A percentile compares a stretch with the other conserved stretches of the same genome.
Evolutionary conservation across 1,140 invertebrate species (phyloP).

Genomic region (Ptiloglossa arizonensis): DNA sequence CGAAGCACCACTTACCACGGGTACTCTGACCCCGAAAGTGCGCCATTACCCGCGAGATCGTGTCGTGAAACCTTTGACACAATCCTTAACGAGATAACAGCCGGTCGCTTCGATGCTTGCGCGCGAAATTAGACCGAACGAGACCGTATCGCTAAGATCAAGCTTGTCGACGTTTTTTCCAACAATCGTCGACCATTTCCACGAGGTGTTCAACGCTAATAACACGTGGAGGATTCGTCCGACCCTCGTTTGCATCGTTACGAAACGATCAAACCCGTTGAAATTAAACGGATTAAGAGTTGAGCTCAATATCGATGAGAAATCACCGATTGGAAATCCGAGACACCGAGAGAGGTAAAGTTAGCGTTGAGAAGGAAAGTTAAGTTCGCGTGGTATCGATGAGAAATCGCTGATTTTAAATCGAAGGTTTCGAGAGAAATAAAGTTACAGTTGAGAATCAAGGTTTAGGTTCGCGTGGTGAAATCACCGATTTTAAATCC

Average conservation of each 20-base stretch:
- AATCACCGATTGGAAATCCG: too few species aligned
- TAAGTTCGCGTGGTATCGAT: too few species aligned
- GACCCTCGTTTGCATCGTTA: neutral
- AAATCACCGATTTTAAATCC: too few species aligned
- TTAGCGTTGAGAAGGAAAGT: too few species aligned
- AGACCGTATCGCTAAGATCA: slow-evolving; percentile 27
- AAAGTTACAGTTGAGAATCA: too few species aligned
- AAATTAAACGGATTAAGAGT: too few species aligned
- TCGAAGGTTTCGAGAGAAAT: too few species aligned
- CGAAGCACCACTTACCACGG: neutral
- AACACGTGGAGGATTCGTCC: neutral
- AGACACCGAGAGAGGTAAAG: too few species aligned
- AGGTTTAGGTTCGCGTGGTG: too few species aligned
- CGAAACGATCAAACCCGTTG: too few species aligned
- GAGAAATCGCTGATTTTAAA: too few species aligned
- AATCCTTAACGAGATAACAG: slow-evolving; percentile 3
- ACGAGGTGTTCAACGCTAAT: slow-evolving; percentile 31
- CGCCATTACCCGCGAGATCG: neutral
- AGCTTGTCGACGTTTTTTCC: neutral
- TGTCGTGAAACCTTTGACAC: slow-evolving; percentile 1
- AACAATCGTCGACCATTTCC: slow-evolving; percentile 31
- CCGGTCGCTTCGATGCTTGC: neutral
- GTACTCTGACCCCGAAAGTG: neutral
- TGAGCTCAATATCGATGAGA: too few species aligned
- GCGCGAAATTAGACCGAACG: slow-evolving; percentile 33